These are phyloP conservation scores for Xerus rutilus DNA, from an alignment of 2,797 vertebrate species.

Conservation along the genomic window DNA sequence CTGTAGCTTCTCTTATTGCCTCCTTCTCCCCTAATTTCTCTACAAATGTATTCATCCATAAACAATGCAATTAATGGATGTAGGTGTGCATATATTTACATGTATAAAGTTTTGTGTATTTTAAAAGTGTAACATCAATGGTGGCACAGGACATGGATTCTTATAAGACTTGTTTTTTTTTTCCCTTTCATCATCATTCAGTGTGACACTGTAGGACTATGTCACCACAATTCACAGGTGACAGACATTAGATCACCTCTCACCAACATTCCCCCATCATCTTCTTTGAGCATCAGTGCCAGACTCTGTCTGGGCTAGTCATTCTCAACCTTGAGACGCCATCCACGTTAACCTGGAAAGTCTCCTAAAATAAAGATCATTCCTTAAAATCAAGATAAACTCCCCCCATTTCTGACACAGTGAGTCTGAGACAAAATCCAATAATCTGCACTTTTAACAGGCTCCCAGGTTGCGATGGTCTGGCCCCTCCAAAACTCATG, in stretches of 20 bases:
- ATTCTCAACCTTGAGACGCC: not conserved
- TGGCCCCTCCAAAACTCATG: not conserved
- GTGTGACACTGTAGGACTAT: not conserved
- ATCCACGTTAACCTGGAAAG: not conserved
- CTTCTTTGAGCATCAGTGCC: not conserved
- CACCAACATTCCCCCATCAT: too few relatives aligned
- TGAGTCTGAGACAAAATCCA: not conserved
- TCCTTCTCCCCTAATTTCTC: not conserved
- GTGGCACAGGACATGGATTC: not conserved
- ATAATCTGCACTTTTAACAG: not conserved
- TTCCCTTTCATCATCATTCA: not conserved
- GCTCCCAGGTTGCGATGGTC: not conserved
- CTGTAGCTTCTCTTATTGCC: not conserved
- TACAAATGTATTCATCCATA: not conserved
- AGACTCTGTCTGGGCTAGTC: not conserved
- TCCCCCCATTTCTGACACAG: not conserved
- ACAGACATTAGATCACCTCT: not conserved
- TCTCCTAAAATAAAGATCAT: not conserved
- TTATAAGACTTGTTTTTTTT: not conserved
- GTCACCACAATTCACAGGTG: not conserved
- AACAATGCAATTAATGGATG: not conserved
- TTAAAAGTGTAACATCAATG: not conserved
- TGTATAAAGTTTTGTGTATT: not conserved
- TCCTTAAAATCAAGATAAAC: not conserved
- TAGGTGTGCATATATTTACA: not conserved